Evolutionary conservation across 1,140 invertebrate genomes (phyloP).

Genomic region (Orussus abietinus): DNA sequence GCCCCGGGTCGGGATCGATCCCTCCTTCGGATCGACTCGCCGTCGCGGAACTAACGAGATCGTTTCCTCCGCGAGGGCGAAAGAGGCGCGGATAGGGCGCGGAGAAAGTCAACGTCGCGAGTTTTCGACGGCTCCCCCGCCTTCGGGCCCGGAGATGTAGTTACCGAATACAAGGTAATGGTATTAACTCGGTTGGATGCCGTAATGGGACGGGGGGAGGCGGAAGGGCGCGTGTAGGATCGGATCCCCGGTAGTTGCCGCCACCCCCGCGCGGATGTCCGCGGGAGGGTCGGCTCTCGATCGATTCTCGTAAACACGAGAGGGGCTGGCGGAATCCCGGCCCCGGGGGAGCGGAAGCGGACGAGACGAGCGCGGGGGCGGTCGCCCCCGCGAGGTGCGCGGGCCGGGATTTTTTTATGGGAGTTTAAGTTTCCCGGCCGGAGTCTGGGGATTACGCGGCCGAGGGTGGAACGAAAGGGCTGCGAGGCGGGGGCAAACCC

Average conservation of each 20-base stretch:
- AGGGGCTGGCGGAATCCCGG: slow-evolving; percentile 1
- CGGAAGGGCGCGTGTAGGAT: too few species aligned
- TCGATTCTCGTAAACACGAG: neutral
- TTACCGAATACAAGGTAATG: slow-evolving; percentile 23
- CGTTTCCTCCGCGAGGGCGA: too few species aligned
- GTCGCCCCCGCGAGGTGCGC: too few species aligned
- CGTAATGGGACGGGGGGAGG: too few species aligned
- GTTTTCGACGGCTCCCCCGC: slow-evolving; percentile 1
- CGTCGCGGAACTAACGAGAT: too few species aligned
- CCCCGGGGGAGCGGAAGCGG: neutral
- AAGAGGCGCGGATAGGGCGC: too few species aligned
- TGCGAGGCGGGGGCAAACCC: too few species aligned
- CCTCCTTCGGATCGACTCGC: too few species aligned
- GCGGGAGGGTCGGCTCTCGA: neutral
- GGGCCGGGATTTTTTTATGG: too few species aligned
- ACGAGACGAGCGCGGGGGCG: neutral
- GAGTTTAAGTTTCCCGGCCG: too few species aligned
- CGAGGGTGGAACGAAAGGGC: too few species aligned
- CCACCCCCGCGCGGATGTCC: neutral
- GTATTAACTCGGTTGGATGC: slow-evolving; percentile 23
- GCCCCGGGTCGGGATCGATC: too few species aligned
- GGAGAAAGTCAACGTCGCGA: neutral
- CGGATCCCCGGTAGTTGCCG: neutral
- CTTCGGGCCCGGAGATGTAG: slow-evolving; percentile 18
- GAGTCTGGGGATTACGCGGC: neutral